Evolutionary conservation across 2,113 vertebrate genomes (phyloP), one percentile per base, ranked within the genome.

Genomic region (Reinhardtius hippoglossoides): DNA sequence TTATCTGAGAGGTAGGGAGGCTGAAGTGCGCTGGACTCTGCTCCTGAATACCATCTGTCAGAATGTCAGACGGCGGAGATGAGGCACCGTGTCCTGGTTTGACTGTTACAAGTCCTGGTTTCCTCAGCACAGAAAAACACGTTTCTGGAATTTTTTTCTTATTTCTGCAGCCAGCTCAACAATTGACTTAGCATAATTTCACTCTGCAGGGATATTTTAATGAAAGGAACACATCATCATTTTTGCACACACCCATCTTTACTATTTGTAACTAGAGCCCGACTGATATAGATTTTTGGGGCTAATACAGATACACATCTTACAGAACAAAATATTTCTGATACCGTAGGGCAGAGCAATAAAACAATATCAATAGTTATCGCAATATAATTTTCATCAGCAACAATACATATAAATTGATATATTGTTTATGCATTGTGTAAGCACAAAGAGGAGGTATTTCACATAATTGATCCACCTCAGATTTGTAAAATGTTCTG

Each of bases 11-110:
- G 76, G 48, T 74, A 62, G 79, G 61, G 46, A 71, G 73, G 50
- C 82, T 81, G 74, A 76, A 87, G 78, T 68, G 76, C 31, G 26
- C 60, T 68, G 75, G 80, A 88, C 89, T 83, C 83, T 80, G 78
- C 75, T 76, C 84, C 64, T 48, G 54, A 82, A 68, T 70, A 71
- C 80, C 83, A 86, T 90, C 85, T 80, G 78, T 81, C 81, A 71
- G 74, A 74, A 67, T 64, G 75, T 16, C 76, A 23, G 52, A 66
- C 69, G 23, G 26, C 9, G 44, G 71, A 71, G 61, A 63, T 40
- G 68, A 83, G 20, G 57, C 13, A 3, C 23, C 42, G 9, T 66
- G 71, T 70, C 42, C 56, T 69, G 48, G 20, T 58, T 44, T 46
- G 26, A 77, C 61, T 56, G 61, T 1, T 21, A 64, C 15, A 20